Evolutionary conservation across 2,113 vertebrate species (phyloP), one percentile per base, ranked within the genome.

Genomic region (Lamprologus sp.): DNA sequence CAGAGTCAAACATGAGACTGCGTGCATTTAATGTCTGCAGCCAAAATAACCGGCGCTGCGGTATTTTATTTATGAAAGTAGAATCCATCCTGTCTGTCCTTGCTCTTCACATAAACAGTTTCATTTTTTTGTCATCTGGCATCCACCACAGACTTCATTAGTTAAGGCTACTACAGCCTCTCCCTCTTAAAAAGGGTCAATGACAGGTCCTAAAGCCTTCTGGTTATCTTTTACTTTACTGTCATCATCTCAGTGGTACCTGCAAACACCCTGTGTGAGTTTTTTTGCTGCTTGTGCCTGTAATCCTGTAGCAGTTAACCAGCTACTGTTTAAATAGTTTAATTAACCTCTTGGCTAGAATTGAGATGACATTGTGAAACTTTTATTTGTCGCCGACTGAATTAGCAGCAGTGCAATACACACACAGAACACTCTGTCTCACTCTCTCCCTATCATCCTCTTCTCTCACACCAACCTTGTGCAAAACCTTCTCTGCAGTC

Each of bases 241-340:
- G 63, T 14, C 63, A 68, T 68, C 0, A 37, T 65, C 60, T 65
- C 33, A 37, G 63, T 14, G 63, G 35, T 68, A 68, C 63, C 35
- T 37, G 19, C 33, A 68, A 37, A 37, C 33, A 37, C 33, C 33
- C 60, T 68, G 33, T 35, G 63, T 40, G 33, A 21, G 0, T 0
- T 2, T 1, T 35, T 68, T 40, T 68, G 0, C 63, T 21, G 63
- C 33, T 0, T 68, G 63, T 68, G 4, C 19, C 63, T 40, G 11
- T 68, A 68, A 68, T 21, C 10, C 19, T 68, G 2, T 40, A 68
- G 19, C 10, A 40, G 35, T 21, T 68, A 68, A 68, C 11, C 63
- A 68, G 63, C 63, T 68, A 35, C 19, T 21, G 0, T 68, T 68
- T 37, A 68, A 68, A 21, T 40, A 0, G 0, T 68, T 0, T 2